These are phyloP conservation scores for Schrankia costaestrigalis DNA, from an alignment of 2,888 invertebrate species.

Conservation along the genomic window DNA sequence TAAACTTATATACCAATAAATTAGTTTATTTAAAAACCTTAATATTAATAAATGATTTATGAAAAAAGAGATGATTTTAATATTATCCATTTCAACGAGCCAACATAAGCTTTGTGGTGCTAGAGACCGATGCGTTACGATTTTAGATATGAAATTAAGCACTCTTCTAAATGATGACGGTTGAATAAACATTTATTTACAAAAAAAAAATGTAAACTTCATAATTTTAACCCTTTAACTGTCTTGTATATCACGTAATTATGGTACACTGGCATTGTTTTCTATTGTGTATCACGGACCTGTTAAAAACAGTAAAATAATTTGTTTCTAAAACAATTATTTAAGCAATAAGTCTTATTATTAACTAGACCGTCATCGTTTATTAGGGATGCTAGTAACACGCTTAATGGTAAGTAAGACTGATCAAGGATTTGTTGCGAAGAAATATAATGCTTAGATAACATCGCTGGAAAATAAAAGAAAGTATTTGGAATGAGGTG, in stretches of 20 bases:
- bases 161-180: constrained; percentile 19
- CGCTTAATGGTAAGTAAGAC: constrained; percentile 60
- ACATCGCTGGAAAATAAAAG: not conserved
- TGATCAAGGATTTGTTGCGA: constrained; percentile 42
- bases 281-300: too few relatives aligned
- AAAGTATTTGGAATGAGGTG: not conserved
- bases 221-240: too few relatives aligned
- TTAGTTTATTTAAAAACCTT: too few relatives aligned
- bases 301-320: too few relatives aligned
- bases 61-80: too few relatives aligned
- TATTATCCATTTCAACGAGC: constrained; percentile 14
- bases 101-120: constrained; percentile 57
- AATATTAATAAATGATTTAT: too few relatives aligned
- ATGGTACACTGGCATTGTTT: too few relatives aligned
- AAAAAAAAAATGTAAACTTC: too few relatives aligned
- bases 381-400: constrained; percentile 35
- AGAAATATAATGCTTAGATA: constrained; percentile 3
- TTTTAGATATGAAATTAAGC: constrained; percentile 12
- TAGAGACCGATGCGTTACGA: constrained; percentile 45
- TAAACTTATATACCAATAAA: too few relatives aligned
- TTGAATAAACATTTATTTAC: constrained; percentile 7
- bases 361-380: constrained; percentile 36
- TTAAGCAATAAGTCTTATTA: too few relatives aligned
- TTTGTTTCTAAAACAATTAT: too few relatives aligned
- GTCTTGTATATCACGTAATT: too few relatives aligned